Base-by-base conservation (phyloP, 1,140 invertebrate species). In the Ceratina calcarata region DNA sequence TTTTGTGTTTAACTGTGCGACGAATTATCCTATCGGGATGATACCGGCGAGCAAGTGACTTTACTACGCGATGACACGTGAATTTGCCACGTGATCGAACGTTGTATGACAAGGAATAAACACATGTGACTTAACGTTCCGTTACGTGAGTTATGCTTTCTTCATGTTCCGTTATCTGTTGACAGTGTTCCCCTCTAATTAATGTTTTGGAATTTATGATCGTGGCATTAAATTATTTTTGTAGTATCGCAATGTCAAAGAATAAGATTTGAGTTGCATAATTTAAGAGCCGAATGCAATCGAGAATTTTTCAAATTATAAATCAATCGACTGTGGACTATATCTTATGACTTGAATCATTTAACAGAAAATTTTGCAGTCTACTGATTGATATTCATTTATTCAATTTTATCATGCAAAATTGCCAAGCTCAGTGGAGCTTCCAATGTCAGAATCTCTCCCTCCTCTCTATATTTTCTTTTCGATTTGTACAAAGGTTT, bases 401-500 rank as follows among this genome's bases (percentile, higher is more conserved):
- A n/a, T n/a, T n/a, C n/a, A n/a, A 69, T 69, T 24, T 53, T 84
- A 16, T 70, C 16, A n/a, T n/a, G n/a, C n/a, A 90, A 78, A 12
- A 73, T 75, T 6, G 82, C 49, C 22, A 92, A 82, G 58, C 87
- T 90, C 12, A 92, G 61, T 0, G 88, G 84, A 10, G 79, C 68
- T 10, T 87, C 78, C 12, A 88, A 69, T 20, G 89, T 80, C 3
- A 90, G 27, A 10, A 84, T 83, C 20, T 88, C 82, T 20, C 61
- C 57, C 37, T 78, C 71, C 7, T 75, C 75, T 22, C 6, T 69
- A 60, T 61, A 74, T 70, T 80, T 68, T 16, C 85, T 86, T 57
- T 86, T 89, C 16, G 91, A 90, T 27, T 81, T 87, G 69, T 92
- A 93, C 2, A 93, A 70, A 91, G 91, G 85, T 93, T 93, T 70